Base-by-base conservation (phyloP, 1,140 invertebrate genomes). In the Cylas formicarius region DNA sequence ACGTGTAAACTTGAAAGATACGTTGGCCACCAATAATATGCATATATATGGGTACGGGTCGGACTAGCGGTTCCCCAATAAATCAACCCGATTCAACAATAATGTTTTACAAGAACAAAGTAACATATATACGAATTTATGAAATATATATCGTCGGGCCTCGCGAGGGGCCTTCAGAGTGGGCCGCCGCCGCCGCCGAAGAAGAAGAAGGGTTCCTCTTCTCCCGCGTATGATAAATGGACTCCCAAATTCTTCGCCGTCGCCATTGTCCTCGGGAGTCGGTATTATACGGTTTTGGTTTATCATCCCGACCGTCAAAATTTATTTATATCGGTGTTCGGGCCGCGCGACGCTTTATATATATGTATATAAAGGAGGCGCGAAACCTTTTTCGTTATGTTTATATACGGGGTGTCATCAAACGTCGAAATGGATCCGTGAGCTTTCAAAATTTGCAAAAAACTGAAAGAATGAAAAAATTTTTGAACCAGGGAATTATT, bases 111-210 rank as follows among this genome's bases (percentile, higher is more conserved):
- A 37, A 37, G 35, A 37, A 37, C 35, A 37, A 37, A 37, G 35
- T 37, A 37, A 37, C n/a, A n/a, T 37, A 37, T 37, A 37, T 37
- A 37, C 35, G 35, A 37, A 37, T 37, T 37, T 37, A 37, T 24
- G 21, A 37, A 37, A 37, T 37, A 37, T 37, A 37, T 35, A 35
- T 20, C 17, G 18, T n/a, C 6, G 33, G 33, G 4, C 21, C 35
- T 4, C n/a, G n/a, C n/a, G n/a, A n/a, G n/a, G n/a, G n/a, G n/a
- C n/a, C n/a, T n/a, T n/a, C n/a, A n/a, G n/a, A n/a, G n/a, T n/a
- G n/a, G 21, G 10, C 9, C 26, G 19, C 14, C 14, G 28, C 18
- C 18, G 35, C 13, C 13, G 21, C 17, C 20, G 10, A 3, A n/a
- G 16, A n/a, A 35, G 22, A 20, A 13, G n/a, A n/a, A n/a, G n/a